Evolutionary conservation across 2,797 vertebrate genomes (phyloP).

Genomic region (Nyctibius grandis): DNA sequence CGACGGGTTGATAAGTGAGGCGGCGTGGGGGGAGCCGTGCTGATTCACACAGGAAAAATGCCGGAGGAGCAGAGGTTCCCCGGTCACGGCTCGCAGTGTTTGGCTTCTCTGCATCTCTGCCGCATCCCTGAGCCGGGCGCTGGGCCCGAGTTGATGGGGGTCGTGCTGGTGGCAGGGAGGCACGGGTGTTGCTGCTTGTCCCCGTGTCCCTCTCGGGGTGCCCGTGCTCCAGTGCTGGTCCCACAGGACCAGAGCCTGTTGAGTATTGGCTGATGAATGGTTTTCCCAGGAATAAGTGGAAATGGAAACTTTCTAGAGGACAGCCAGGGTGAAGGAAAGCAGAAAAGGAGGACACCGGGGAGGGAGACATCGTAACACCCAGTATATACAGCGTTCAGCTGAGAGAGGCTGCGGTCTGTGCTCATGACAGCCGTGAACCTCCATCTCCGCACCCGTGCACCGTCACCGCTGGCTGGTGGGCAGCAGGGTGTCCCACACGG

Average conservation of each 20-base stretch:
- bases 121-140: accelerated
- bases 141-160: accelerated
- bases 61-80: background rate
- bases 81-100: accelerated
- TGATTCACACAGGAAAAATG: accelerated
- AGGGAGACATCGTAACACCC: background rate
- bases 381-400: accelerated
- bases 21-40: accelerated
- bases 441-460: accelerated
- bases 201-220: accelerated
- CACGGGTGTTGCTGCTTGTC: background rate
- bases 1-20: accelerated
- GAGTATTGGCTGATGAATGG: accelerated
- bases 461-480: accelerated
- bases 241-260: accelerated
- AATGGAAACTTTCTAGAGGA: background rate
- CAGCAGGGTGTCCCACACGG: accelerated
- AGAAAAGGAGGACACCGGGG: background rate
- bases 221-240: accelerated
- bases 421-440: accelerated
- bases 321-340: background rate
- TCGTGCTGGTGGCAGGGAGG: background rate
- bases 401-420: background rate
- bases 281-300: background rate
- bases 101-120: background rate